phyloP scores from a whole-genome alignment of 2,888 invertebrate genomes.

The Ypsolopha sequella region DNA sequence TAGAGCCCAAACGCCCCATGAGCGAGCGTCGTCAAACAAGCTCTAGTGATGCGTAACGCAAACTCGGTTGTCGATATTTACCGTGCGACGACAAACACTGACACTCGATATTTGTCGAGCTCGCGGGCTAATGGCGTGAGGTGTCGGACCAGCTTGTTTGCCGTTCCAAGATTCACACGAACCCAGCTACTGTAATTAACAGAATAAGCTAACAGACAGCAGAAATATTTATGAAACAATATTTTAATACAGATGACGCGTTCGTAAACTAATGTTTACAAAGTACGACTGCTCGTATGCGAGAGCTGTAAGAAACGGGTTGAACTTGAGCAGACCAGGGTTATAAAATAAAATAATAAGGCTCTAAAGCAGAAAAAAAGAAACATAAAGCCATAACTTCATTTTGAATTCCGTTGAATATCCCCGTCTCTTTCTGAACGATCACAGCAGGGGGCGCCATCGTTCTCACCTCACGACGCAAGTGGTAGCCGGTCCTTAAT shows the following conservation, averaged over 20 bases:
- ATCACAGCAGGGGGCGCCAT: slow-evolving; percentile 64
- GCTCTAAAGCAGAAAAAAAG: slow-evolving; percentile 42
- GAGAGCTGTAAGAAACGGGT: slow-evolving; percentile 20
- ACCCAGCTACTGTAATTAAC: slow-evolving; percentile 52
- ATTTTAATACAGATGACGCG: slow-evolving; percentile 6
- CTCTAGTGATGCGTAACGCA: slow-evolving; percentile 69
- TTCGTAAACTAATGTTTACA: slow-evolving; percentile 1
- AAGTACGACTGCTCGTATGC: slow-evolving; percentile 4
- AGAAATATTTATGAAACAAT: slow-evolving; percentile 14
- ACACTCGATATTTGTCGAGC: slow-evolving; percentile 60
- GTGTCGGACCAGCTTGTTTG: slow-evolving; percentile 38
- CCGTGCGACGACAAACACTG: slow-evolving; percentile 55
- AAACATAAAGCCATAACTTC: slow-evolving; percentile 60
- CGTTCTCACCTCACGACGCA: slow-evolving; percentile 70
- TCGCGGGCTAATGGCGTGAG: slow-evolving; percentile 58
- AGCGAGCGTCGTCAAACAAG: slow-evolving; percentile 49
- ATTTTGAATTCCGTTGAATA: slow-evolving; percentile 64
- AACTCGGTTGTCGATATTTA: slow-evolving; percentile 64
- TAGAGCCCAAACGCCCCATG: slow-evolving; percentile 36
- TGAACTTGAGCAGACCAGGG: slow-evolving; percentile 36
- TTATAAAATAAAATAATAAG: slow-evolving; percentile 56
- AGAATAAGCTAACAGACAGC: slow-evolving; percentile 17
- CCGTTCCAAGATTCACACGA: slow-evolving; percentile 45
- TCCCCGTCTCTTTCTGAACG: slow-evolving; percentile 58
- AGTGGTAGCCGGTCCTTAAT: slow-evolving; percentile 69